These are phyloP conservation scores for Protosalanx chinensis DNA, from an alignment of 2,797 vertebrate genomes.

Conservation along the genomic window DNA sequence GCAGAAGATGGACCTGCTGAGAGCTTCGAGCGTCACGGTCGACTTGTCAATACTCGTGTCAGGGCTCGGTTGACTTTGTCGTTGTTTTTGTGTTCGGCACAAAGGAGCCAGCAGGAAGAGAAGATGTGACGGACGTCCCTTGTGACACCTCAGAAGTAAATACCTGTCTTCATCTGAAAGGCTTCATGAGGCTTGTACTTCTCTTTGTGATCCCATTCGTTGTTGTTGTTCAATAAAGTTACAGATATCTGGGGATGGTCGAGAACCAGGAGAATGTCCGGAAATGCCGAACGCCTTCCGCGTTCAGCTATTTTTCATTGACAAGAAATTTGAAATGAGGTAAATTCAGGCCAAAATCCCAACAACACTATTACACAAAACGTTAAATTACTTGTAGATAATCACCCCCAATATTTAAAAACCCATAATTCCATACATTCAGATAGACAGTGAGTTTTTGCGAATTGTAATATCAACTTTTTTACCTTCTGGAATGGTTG, in stretches of 20 bases:
- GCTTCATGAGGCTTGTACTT: background rate
- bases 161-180: background rate
- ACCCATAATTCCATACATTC: background rate
- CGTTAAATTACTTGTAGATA: background rate
- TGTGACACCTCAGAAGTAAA: background rate
- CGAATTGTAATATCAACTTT: background rate
- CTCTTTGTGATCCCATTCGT: background rate
- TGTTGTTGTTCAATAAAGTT: background rate
- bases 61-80: background rate
- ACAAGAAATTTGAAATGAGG: constrained; percentile 82
- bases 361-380: background rate
- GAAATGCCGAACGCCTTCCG: constrained; percentile 70
- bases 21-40: no score
- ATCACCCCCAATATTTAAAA: background rate
- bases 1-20: background rate
- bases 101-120: background rate
- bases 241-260: constrained; percentile 6
- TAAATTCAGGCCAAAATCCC: constrained; percentile 32
- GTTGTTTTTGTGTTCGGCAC: background rate
- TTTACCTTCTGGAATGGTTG: background rate
- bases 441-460: background rate
- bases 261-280: constrained; percentile 46
- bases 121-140: background rate
- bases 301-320: constrained; percentile 80
- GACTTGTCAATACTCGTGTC: background rate